Conservation (phyloP, 2,888 invertebrate genomes). For the Aquatica leii region DNA sequence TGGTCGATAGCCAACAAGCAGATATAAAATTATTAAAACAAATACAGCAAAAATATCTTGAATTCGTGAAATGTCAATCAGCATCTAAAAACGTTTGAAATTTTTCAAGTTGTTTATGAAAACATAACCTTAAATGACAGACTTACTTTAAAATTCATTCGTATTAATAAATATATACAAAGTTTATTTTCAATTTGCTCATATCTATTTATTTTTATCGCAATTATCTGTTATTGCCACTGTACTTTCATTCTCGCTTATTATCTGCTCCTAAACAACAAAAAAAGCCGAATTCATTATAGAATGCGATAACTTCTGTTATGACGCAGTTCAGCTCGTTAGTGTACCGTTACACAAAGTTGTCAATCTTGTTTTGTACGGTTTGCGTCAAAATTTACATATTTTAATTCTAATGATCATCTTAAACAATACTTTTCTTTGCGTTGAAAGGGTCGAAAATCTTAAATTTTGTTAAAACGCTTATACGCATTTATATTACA, state of each 20-base stretch:
- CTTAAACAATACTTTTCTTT: too few species aligned
- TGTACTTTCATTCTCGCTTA: background rate
- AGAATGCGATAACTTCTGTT: too few species aligned
- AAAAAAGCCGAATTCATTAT: too few species aligned
- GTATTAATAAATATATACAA: background rate
- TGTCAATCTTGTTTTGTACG: too few species aligned
- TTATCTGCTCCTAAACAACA: too few species aligned
- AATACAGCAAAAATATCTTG: slow-evolving; percentile 42
- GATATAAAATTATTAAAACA: slow-evolving; percentile 47
- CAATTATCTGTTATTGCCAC: slow-evolving; percentile 9
- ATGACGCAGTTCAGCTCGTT: too few species aligned
- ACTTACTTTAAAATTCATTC: slow-evolving; percentile 1
- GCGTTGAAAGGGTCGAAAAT: too few species aligned
- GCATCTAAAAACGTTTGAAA: slow-evolving; percentile 25
- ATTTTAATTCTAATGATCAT: too few species aligned
- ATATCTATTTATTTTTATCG: slow-evolving; percentile 4
- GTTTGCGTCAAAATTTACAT: too few species aligned
- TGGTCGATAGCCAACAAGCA: slow-evolving; percentile 51
- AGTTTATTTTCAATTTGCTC: background rate
- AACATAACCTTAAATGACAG: slow-evolving; percentile 2
- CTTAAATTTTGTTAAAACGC: too few species aligned
- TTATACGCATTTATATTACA: too few species aligned
- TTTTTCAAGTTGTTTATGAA: slow-evolving; percentile 8
- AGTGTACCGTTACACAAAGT: too few species aligned
- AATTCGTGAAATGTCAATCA: slow-evolving; percentile 17